phyloP scores from a whole-genome alignment of 2,113 vertebrate genomes.

The Rhadina sibilatrix region DNA sequence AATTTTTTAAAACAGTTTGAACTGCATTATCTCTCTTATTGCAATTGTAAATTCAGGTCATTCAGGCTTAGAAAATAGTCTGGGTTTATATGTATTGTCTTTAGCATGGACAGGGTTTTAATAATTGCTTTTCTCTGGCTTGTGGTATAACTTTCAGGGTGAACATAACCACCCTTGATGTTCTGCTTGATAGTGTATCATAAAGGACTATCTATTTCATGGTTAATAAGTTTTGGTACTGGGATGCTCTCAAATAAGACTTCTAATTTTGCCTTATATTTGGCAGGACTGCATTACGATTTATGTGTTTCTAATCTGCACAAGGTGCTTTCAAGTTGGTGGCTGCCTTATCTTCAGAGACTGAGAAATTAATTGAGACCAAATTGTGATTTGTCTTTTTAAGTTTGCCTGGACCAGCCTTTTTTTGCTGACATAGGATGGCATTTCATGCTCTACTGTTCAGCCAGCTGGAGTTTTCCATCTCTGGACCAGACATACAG shows the following conservation, averaged over 20 bases:
- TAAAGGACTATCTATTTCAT: neutral
- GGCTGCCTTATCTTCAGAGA: neutral
- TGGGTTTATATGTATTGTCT: neutral
- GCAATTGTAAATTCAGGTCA: neutral
- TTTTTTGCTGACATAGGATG: neutral
- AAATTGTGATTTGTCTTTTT: neutral
- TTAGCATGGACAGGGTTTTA: neutral
- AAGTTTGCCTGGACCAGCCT: neutral
- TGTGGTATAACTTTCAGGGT: neutral
- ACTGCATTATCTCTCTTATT: neutral
- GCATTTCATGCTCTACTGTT: neutral
- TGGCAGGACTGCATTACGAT: rapidly evolving
- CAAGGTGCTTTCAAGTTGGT: neutral
- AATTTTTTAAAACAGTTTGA: neutral
- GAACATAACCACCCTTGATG: neutral
- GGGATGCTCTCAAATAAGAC: neutral
- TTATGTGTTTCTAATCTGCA: neutral
- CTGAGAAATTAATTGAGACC: neutral
- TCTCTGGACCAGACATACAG: neutral
- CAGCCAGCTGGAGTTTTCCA: neutral
- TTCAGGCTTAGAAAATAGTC: neutral
- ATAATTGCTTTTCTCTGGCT: neutral
- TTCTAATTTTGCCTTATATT: neutral
- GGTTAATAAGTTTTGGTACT: neutral
- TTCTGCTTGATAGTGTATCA: neutral